Evolutionary conservation across 2,113 vertebrate genomes (phyloP).

Genomic region (Climacteris rufus): DNA sequence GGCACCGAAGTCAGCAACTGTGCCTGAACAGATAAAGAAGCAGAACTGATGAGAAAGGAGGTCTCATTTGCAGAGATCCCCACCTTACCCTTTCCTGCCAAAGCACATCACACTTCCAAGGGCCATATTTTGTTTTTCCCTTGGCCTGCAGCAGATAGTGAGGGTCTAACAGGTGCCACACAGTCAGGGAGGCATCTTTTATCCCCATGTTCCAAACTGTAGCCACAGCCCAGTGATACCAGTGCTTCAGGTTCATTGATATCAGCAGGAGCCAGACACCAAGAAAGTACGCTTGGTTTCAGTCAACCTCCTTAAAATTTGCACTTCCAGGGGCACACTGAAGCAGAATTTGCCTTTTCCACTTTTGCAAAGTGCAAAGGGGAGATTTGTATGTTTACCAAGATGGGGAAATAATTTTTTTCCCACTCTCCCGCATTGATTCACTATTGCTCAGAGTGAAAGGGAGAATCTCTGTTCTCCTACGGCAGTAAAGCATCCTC

Average conservation of each 20-base stretch:
- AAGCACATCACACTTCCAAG: background rate
- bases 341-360: background rate
- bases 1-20: background rate
- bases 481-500: background rate
- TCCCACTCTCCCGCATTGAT: background rate
- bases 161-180: background rate
- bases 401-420: background rate
- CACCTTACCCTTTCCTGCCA: no score
- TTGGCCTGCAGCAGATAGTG: background rate
- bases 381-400: background rate
- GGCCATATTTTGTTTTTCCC: background rate
- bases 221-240: background rate
- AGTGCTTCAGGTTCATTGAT: background rate
- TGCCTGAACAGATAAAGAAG: background rate
- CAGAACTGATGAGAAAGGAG: background rate
- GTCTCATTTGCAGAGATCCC: background rate
- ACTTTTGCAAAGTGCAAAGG: background rate
- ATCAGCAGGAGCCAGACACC: background rate
- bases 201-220: background rate
- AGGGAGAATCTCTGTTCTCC: background rate
- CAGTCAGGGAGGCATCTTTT: background rate
- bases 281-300: background rate
- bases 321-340: background rate
- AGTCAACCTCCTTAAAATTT: background rate
- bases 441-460: background rate